Evolutionary conservation across 2,888 invertebrate genomes (phyloP).

Genomic region (Hetaerina titia): DNA sequence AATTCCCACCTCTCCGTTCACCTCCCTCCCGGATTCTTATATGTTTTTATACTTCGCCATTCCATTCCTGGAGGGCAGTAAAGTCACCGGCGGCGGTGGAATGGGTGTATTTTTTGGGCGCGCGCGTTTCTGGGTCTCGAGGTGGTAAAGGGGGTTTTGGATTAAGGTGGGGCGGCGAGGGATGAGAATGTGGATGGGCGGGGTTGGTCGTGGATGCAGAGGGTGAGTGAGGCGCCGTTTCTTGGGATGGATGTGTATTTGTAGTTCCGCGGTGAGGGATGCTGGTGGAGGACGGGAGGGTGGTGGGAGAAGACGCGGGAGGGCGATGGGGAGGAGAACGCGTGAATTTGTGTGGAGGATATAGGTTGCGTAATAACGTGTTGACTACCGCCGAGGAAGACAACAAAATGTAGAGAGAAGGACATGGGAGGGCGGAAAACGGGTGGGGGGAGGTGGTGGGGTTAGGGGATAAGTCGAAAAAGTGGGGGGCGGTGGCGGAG

Average conservation of each 20-base stretch:
- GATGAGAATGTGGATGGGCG: not conserved
- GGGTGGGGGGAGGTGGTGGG: not conserved
- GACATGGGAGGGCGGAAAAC: not conserved
- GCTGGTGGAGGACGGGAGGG: not conserved
- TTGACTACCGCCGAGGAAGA: constrained; percentile 24
- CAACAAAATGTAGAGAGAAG: not conserved
- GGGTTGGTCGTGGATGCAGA: not conserved
- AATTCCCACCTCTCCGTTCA: not conserved
- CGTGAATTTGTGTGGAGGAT: constrained; percentile 53
- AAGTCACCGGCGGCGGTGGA: constrained; percentile 46
- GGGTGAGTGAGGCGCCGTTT: constrained; percentile 8
- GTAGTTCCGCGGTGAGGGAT: constrained; percentile 21
- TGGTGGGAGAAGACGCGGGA: not conserved
- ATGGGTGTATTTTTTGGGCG: constrained; percentile 19
- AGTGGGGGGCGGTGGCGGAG: not conserved
- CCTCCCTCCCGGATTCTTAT: constrained; percentile 26
- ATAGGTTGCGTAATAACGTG: constrained; percentile 52
- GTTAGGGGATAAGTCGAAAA: not conserved
- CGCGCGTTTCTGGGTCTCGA: constrained; percentile 10
- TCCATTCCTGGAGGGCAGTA: constrained; percentile 57
- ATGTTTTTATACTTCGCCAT: constrained; percentile 48
- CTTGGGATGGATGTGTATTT: constrained; percentile 39
- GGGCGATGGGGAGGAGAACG: not conserved
- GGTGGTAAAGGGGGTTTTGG: constrained; percentile 26
- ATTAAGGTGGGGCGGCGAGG: constrained; percentile 40